phyloP scores from a whole-genome alignment of 1,140 invertebrate species.

The Leptinotarsa lineolata region DNA sequence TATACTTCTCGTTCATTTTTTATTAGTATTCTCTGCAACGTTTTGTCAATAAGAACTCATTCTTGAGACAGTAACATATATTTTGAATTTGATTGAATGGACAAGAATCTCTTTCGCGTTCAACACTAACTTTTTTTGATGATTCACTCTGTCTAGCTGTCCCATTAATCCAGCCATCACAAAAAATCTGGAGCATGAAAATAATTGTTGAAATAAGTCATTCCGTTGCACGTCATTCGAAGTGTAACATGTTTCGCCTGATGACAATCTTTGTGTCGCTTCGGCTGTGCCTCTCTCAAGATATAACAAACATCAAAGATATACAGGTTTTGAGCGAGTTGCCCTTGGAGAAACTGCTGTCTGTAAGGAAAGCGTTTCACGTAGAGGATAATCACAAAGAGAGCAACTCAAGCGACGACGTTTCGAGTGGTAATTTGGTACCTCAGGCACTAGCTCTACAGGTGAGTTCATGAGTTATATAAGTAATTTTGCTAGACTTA shows the following conservation, averaged over 20 bases:
- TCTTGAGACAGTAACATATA: too few species aligned
- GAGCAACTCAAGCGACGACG: constrained; percentile 19
- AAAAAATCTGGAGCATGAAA: background rate
- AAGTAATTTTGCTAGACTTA: too few species aligned
- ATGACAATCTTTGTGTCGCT: background rate
- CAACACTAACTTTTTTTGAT: too few species aligned
- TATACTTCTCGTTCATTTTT: too few species aligned
- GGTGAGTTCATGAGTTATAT: too few species aligned
- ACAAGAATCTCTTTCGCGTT: too few species aligned
- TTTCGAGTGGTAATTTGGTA: constrained; percentile 16
- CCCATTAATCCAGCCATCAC: too few species aligned
- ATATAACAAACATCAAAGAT: constrained; percentile 45
- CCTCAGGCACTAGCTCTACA: constrained; percentile 44
- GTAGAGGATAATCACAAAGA: constrained; percentile 24
- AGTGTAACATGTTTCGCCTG: constrained; percentile 13
- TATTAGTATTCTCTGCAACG: too few species aligned
- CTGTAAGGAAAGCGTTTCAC: constrained; percentile 55
- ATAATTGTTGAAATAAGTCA: constrained; percentile 13
- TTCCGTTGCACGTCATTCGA: background rate
- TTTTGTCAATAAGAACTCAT: too few species aligned
- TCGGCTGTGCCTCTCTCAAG: constrained; percentile 28
- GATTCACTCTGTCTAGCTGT: too few species aligned
- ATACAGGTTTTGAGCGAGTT: constrained; percentile 61
- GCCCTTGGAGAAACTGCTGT: constrained; percentile 58
- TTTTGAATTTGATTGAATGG: too few species aligned